These are phyloP conservation scores for Lasioglossum villosulum DNA, from an alignment of 2,888 invertebrate species.

Conservation along the genomic window DNA sequence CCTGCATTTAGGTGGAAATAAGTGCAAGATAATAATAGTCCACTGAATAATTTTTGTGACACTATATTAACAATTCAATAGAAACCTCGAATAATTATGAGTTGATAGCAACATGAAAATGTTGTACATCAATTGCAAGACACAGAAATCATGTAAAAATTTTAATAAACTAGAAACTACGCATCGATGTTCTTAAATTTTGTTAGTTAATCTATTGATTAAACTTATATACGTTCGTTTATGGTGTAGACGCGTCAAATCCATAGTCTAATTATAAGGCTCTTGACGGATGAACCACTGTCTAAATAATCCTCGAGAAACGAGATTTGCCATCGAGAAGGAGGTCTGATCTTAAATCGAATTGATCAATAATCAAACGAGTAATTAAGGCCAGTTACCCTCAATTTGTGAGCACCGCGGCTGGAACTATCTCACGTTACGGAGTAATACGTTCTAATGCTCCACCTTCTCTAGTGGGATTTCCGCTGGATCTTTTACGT, in stretches of 20 bases:
- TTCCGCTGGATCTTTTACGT: conserved; percentile 4
- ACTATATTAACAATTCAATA: neutral
- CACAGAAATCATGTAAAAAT: neutral
- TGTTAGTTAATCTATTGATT: neutral
- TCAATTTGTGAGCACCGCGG: neutral
- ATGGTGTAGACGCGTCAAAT: neutral
- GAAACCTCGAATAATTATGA: neutral
- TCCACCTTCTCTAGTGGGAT: neutral
- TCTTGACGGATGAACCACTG: neutral
- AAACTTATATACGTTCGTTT: neutral
- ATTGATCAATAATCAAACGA: neutral
- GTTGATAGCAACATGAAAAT: neutral
- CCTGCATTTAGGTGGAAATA: neutral
- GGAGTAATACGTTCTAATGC: neutral
- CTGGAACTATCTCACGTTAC: neutral
- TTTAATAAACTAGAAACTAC: neutral
- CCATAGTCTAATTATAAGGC: neutral
- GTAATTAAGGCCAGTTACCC: neutral
- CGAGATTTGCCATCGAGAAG: neutral
- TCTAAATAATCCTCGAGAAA: neutral
- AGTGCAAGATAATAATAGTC: neutral
- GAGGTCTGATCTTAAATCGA: neutral
- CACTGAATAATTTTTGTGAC: neutral
- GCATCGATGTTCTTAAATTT: neutral
- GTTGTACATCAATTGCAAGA: neutral